Percentiles rank a stretch among this genome's conserved stretches.
phyloP scores from a whole-genome alignment of 2,888 invertebrate genomes.

The Conomelus anceps region DNA sequence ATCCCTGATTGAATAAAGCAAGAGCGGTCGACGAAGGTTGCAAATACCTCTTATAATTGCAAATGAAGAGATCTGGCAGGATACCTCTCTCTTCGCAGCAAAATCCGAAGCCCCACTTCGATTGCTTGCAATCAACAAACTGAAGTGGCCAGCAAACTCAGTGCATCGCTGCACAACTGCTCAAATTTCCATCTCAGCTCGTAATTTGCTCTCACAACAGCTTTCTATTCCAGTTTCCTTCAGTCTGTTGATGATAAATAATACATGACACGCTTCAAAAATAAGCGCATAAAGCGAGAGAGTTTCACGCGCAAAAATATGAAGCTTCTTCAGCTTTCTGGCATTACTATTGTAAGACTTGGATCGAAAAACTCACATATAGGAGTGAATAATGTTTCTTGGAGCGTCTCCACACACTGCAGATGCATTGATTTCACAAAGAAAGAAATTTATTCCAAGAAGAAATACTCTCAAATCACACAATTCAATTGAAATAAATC shows the following conservation, averaged over 20 bases:
- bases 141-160: neutral
- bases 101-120: neutral
- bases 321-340: neutral
- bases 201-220: neutral
- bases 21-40: neutral
- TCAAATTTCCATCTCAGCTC: neutral
- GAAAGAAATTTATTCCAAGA: too few relatives aligned
- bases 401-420: too few relatives aligned
- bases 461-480: too few relatives aligned
- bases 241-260: neutral
- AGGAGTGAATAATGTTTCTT: neutral
- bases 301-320: neutral
- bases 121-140: neutral
- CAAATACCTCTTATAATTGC: neutral
- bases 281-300: neutral
- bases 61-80: neutral
- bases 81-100: neutral
- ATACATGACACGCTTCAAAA: neutral
- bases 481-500: too few relatives aligned
- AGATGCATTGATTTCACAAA: too few relatives aligned
- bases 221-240: too few relatives aligned
- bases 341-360: neutral
- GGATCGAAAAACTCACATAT: neutral
- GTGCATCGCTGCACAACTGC: neutral
- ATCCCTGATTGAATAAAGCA: neutral